Percentiles rank a stretch among this genome's conserved stretches.
Conservation (phyloP, 2,888 invertebrate genomes). For the Hypena proboscidalis region DNA sequence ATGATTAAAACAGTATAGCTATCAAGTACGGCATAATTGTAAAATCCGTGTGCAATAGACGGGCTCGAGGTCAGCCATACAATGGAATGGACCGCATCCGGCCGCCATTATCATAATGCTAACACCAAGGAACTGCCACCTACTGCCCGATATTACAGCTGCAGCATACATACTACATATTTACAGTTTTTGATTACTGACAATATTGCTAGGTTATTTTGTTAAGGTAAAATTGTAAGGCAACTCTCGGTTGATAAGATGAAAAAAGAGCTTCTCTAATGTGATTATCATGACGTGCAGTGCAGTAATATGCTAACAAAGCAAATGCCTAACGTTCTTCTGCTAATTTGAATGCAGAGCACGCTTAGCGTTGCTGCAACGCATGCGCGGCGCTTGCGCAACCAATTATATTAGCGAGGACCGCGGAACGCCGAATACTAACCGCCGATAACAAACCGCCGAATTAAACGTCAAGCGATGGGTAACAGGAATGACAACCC, state of each 20-base stretch:
- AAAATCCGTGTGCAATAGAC: slow-evolving; percentile 54
- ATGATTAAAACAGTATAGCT: slow-evolving; percentile 16
- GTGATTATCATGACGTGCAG: too few species aligned
- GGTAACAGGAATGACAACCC: slow-evolving; percentile 65
- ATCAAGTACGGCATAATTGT: slow-evolving; percentile 48
- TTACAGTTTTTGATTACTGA: too few species aligned
- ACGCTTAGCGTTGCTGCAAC: slow-evolving; percentile 59
- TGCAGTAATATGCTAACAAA: not conserved
- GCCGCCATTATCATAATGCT: slow-evolving; percentile 78
- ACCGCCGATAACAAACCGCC: slow-evolving; percentile 46
- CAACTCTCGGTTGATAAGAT: too few species aligned
- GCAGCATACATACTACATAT: slow-evolving; percentile 13
- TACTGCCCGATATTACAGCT: slow-evolving; percentile 42
- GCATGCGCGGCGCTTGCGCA: slow-evolving; percentile 61
- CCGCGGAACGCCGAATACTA: slow-evolving; percentile 56
- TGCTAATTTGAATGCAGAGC: slow-evolving; percentile 47
- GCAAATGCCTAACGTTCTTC: not conserved
- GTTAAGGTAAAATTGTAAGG: too few species aligned
- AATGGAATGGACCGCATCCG: slow-evolving; percentile 84
- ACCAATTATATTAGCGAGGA: slow-evolving; percentile 61
- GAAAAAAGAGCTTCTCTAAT: too few species aligned
- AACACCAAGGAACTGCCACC: slow-evolving; percentile 71
- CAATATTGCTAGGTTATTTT: too few species aligned
- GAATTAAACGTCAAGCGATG: slow-evolving; percentile 69
- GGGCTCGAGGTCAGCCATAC: slow-evolving; percentile 80